These are phyloP conservation scores for Thamnaconus septentrionalis DNA, from an alignment of 2,113 vertebrate species.

Conservation along the genomic window DNA sequence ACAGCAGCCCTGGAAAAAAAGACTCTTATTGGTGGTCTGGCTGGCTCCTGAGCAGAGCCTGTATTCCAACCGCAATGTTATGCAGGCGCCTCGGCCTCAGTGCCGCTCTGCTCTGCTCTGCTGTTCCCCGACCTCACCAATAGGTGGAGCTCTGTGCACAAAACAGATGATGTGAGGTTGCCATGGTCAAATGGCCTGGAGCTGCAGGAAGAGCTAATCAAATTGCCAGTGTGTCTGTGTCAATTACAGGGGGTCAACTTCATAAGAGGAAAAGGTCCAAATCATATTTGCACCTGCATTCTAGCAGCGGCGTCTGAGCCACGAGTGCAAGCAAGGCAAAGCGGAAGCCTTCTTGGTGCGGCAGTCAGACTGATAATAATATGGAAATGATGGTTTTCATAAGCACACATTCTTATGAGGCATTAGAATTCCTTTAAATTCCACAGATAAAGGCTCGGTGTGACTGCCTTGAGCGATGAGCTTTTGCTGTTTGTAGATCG, in stretches of 20 bases:
- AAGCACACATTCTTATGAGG: conserved; percentile 63
- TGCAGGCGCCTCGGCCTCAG: conserved; percentile 14
- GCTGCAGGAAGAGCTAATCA: conserved; percentile 67
- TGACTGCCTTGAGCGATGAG: conserved; percentile 62
- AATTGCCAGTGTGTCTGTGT: conserved; percentile 70
- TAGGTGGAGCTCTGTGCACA: conserved; percentile 75
- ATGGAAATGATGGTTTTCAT: conserved; percentile 67
- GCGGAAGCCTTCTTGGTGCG: conserved; percentile 26
- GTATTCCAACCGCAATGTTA: conserved; percentile 35
- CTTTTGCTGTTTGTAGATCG: conserved; percentile 67
- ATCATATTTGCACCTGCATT: conserved; percentile 67
- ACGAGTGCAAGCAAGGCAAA: not conserved
- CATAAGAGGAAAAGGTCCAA: conserved; percentile 64
- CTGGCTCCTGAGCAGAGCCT: conserved; percentile 36
- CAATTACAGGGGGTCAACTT: conserved; percentile 71
- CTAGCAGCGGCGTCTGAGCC: conserved; percentile 23
- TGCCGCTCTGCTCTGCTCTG: conserved; percentile 14
- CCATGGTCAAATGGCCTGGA: conserved; percentile 56
- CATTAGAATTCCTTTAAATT: conserved; percentile 56
- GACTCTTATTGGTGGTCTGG: conserved; percentile 2
- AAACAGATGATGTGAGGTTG: conserved; percentile 49
- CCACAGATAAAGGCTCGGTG: conserved; percentile 58
- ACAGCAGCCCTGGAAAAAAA: too few relatives aligned
- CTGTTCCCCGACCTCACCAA: conserved; percentile 45
- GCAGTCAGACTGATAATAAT: conserved; percentile 48